Conservation (phyloP, 2,797 vertebrate species). For the Nothura maculosa region DNA sequence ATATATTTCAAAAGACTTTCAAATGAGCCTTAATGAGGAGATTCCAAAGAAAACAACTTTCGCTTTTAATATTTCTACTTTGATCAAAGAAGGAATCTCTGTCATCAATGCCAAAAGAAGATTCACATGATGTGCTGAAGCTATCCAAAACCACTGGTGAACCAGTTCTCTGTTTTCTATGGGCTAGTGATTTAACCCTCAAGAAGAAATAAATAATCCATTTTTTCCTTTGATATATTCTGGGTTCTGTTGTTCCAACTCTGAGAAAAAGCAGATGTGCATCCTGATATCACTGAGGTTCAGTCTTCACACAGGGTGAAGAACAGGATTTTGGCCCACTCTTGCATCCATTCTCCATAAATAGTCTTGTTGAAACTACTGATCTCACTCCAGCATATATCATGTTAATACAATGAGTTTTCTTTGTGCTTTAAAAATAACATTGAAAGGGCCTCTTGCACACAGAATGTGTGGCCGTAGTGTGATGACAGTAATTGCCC, state of each 20-base stretch:
- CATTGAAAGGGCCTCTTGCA: background rate
- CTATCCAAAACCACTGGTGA: background rate
- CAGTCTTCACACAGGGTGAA: background rate
- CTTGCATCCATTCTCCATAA: background rate
- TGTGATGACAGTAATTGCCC: background rate
- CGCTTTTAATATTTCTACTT: background rate
- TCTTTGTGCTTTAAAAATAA: background rate
- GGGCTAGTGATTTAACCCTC: background rate
- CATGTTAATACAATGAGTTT: background rate
- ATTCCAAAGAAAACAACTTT: background rate
- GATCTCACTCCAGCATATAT: background rate
- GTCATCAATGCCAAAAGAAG: background rate
- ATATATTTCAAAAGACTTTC: background rate
- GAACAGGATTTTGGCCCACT: background rate
- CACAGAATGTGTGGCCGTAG: background rate
- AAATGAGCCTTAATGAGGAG: constrained; percentile 7
- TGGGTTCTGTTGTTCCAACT: background rate
- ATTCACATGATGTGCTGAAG: constrained; percentile 9
- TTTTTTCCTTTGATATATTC: background rate
- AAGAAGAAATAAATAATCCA: background rate
- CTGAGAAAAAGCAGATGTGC: background rate
- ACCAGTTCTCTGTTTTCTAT: background rate
- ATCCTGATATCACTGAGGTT: background rate
- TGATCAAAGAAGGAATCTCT: background rate
- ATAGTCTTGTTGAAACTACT: background rate